Evolutionary conservation across 2,888 invertebrate genomes (phyloP).

Genomic region (Drosophila crucigera): DNA sequence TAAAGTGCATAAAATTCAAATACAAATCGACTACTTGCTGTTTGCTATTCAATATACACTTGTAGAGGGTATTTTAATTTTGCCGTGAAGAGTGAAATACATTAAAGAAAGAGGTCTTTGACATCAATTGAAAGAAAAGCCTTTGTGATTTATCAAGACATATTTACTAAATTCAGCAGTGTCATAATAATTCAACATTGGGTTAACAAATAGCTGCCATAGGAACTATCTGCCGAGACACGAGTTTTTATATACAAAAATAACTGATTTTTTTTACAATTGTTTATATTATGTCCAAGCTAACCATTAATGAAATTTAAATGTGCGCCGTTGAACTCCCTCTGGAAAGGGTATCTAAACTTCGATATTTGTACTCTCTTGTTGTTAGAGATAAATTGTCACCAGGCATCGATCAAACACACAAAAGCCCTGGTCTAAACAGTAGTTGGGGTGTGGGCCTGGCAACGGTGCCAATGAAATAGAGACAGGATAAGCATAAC

Average conservation of each 20-base stretch:
- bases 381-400: slow-evolving; percentile 62
- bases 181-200: neutral
- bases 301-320: neutral
- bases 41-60: slow-evolving; percentile 20
- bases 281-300: neutral
- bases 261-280: neutral
- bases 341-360: neutral
- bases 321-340: neutral
- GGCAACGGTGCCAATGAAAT: slow-evolving; percentile 66
- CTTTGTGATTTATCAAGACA: neutral
- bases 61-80: too few species aligned
- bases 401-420: slow-evolving; percentile 73
- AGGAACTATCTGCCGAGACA: neutral
- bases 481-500: slow-evolving; percentile 43
- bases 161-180: neutral
- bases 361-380: neutral
- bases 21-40: neutral
- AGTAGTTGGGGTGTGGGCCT: slow-evolving; percentile 29
- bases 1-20: slow-evolving; percentile 68
- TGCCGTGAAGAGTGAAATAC: neutral
- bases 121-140: neutral
- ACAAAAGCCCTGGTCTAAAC: slow-evolving; percentile 8
- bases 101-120: neutral
- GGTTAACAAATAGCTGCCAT: neutral
- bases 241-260: neutral